Percentiles rank a stretch among this genome's conserved stretches.
phyloP scores from a whole-genome alignment of 1,140 invertebrate genomes.

The Arion vulgaris region DNA sequence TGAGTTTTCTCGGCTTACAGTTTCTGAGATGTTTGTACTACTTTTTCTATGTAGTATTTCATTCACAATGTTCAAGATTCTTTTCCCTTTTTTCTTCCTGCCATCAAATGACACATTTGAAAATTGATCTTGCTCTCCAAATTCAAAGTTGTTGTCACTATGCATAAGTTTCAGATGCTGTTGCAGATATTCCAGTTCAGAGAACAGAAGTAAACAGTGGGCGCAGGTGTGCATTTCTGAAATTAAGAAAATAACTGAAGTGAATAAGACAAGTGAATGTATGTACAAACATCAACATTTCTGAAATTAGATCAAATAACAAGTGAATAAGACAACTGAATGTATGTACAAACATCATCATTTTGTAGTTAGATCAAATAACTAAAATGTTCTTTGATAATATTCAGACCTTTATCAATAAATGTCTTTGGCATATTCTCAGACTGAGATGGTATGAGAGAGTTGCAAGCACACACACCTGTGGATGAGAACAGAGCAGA shows the following conservation, averaged over 20 bases:
- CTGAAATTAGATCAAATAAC: too few relatives aligned
- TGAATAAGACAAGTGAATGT: too few relatives aligned
- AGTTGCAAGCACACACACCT: too few relatives aligned
- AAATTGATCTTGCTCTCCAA: neutral
- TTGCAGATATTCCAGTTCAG: neutral
- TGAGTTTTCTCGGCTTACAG: neutral
- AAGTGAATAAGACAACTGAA: too few relatives aligned
- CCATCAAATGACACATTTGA: neutral
- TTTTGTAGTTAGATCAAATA: too few relatives aligned
- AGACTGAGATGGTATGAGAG: too few relatives aligned
- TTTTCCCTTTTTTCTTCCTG: neutral
- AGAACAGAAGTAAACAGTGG: neutral
- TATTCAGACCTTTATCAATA: too few relatives aligned
- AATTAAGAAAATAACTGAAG: neutral
- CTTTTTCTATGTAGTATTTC: neutral
- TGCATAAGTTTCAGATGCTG: neutral
- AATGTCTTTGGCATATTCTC: too few relatives aligned
- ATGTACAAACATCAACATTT: too few relatives aligned
- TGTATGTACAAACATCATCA: too few relatives aligned
- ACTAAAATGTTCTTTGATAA: too few relatives aligned
- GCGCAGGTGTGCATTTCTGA: neutral
- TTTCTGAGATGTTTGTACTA: neutral
- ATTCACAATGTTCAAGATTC: neutral
- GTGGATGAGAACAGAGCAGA: too few relatives aligned
- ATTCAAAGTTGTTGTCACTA: neutral